Base-by-base conservation (phyloP, 2,113 vertebrate genomes). In the Salvelinus alpinus region DNA sequence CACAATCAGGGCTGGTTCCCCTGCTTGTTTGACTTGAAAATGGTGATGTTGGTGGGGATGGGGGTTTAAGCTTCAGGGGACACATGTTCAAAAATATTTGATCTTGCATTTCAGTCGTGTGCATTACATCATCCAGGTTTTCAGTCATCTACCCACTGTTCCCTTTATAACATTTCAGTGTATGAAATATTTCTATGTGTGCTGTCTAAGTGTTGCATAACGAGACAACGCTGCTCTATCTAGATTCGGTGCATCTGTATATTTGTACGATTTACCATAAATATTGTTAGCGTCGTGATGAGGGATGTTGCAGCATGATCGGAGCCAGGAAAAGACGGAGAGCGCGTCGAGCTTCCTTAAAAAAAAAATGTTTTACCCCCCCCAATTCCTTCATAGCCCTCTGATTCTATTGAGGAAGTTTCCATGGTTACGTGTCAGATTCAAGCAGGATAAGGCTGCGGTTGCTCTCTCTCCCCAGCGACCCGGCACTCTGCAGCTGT, bases 341-440 rank as follows among this genome's bases (percentile, higher is more conserved):
- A 76, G 73, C 60, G 7, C 34, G 29, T 22, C 6, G 20, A 65
- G 60, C 51, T 44, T 66, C 25, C 12, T 57, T 16, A 59, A 51
- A 27, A 71, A 65, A n/a, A 25, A 22, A 22, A 38, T 4, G 12
- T 22, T 14, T 71, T 64, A 80, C 67, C 70, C 73, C 74, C 71
- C 76, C 74, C 74, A 80, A 79, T 80, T 87, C 72, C 72, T 88
- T 81, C 83, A 85, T 79, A 77, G 75, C 76, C 72, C 79, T 77
- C 75, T 74, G 75, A 87, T 80, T 81, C 78, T 82, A 80, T 84
- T 83, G 82, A 84, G 83, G 79, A 84, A 77, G 89, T 89, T 88
- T 78, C 86, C 87, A 89, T 90, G 85, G 89, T 87, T 82, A 89
- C 87, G 60, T 83, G 80, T 84, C 75, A 83, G 87, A 86, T 87